Conservation (phyloP, 1,140 invertebrate species). For the Ceratina calcarata region DNA sequence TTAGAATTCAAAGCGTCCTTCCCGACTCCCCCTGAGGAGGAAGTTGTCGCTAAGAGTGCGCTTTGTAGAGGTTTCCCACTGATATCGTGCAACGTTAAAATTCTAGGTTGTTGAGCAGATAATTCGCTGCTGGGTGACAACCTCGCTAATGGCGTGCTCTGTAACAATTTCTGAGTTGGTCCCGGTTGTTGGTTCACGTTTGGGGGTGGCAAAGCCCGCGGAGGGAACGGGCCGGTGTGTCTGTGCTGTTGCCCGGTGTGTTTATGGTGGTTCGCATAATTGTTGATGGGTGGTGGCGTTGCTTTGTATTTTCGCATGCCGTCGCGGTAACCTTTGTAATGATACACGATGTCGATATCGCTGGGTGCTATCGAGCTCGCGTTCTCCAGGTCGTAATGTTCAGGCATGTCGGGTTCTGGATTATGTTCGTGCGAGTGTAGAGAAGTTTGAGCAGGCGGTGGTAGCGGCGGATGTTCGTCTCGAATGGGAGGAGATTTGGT, state of each 20-base stretch:
- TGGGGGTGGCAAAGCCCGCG: slow-evolving; percentile 85
- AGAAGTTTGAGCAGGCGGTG: slow-evolving; percentile 83
- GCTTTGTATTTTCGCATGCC: slow-evolving; percentile 93
- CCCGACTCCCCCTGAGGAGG: slow-evolving; percentile 90
- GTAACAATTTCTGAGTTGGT: slow-evolving; percentile 85
- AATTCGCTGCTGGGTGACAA: slow-evolving; percentile 95
- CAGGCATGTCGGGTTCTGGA: slow-evolving; percentile 90
- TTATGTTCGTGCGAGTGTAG: slow-evolving; percentile 86
- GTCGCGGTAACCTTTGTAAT: slow-evolving; percentile 95
- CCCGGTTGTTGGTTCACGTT: slow-evolving; percentile 82
- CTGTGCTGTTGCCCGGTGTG: slow-evolving; percentile 87
- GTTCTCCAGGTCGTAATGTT: slow-evolving; percentile 98
- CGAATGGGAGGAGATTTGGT: slow-evolving; percentile 88
- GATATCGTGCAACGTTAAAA: slow-evolving; percentile 95
- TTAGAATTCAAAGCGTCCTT: slow-evolving; percentile 92
- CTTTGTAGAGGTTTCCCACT: slow-evolving; percentile 95
- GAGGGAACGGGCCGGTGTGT: slow-evolving; percentile 85
- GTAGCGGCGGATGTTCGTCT: slow-evolving; percentile 88
- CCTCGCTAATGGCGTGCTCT: slow-evolving; percentile 93
- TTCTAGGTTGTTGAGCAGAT: slow-evolving; percentile 93
- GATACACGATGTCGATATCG: slow-evolving; percentile 97
- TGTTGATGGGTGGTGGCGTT: slow-evolving; percentile 86
- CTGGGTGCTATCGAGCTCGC: slow-evolving; percentile 98
- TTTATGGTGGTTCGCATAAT: slow-evolving; percentile 87
- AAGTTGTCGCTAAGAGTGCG: slow-evolving; percentile 91